These are phyloP conservation scores for Macroglossus sobrinus DNA, from an alignment of 2,113 vertebrate species.

Conservation along the genomic window DNA sequence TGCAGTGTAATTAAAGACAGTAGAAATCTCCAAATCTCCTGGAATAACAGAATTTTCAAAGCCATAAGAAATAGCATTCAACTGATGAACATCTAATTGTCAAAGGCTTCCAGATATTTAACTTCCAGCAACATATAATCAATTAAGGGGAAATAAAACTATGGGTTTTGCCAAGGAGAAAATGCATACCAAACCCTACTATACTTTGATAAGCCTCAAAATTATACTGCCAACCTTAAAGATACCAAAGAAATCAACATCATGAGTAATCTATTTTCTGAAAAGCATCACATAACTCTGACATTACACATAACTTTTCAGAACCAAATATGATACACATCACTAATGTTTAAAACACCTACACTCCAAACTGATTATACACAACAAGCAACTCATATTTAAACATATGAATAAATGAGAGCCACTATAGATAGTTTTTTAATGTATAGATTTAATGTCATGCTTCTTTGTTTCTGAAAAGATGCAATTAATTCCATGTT, in stretches of 20 bases:
- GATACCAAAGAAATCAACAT: not conserved
- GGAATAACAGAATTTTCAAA: constrained; percentile 31
- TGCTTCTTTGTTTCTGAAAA: constrained; percentile 24
- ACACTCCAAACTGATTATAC: not conserved
- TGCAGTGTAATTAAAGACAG: not conserved
- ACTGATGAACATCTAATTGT: not conserved
- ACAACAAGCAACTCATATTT: not conserved
- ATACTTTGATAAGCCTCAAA: constrained; percentile 20
- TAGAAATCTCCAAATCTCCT: constrained; percentile 11
- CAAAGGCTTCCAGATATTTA: constrained; percentile 27
- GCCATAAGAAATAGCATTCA: not conserved
- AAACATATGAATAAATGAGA: not conserved
- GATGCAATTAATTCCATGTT: not conserved
- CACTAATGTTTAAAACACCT: not conserved
- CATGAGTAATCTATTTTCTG: not conserved
- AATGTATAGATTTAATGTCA: not conserved
- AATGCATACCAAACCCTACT: not conserved
- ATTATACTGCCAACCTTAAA: not conserved
- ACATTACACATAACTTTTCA: constrained; percentile 2
- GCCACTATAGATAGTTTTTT: not conserved
- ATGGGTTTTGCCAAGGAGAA: not conserved
- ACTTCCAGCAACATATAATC: not conserved
- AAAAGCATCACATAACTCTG: not conserved
- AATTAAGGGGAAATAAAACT: not conserved
- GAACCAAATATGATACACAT: not conserved